A percentile compares a stretch with the other conserved stretches of the same genome.
Evolutionary conservation across 2,888 invertebrate genomes (phyloP).

Genomic region (Lithophane ornitopus): DNA sequence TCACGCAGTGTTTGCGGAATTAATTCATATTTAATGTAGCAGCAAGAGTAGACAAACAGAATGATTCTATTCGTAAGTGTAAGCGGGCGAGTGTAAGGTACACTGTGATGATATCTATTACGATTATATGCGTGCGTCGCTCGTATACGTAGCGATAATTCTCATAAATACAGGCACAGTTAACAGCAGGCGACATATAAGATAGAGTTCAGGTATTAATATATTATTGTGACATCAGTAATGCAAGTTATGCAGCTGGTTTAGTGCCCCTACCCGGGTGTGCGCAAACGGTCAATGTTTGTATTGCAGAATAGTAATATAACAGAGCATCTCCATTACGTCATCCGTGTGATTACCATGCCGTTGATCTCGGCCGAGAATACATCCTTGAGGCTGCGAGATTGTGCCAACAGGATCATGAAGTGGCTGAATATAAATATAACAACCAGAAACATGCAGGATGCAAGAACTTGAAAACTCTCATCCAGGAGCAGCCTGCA

Average conservation of each 20-base stretch:
- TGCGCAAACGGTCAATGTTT: neutral
- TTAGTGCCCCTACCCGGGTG: neutral
- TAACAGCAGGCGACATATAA: constrained; percentile 16
- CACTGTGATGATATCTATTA: constrained; percentile 24
- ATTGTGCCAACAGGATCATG: neutral
- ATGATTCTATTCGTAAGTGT: neutral
- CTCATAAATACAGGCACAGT: neutral
- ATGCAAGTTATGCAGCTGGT: neutral
- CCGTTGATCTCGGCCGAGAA: constrained; percentile 18
- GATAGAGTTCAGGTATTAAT: neutral
- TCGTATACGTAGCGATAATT: neutral
- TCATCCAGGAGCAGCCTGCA: neutral
- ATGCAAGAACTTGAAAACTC: neutral
- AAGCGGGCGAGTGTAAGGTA: constrained; percentile 11
- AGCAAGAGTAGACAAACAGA: constrained; percentile 9
- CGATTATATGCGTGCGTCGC: neutral
- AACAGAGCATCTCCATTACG: constrained; percentile 1
- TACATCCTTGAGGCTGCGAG: neutral
- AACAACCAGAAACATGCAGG: neutral
- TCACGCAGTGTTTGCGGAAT: constrained; percentile 17
- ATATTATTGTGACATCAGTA: neutral
- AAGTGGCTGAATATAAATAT: too few species aligned
- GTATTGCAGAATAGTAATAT: neutral
- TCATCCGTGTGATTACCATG: neutral
- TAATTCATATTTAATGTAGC: constrained; percentile 24